Base-by-base conservation (phyloP, 2,888 invertebrate species). In the Eremobia ochroleuca region DNA sequence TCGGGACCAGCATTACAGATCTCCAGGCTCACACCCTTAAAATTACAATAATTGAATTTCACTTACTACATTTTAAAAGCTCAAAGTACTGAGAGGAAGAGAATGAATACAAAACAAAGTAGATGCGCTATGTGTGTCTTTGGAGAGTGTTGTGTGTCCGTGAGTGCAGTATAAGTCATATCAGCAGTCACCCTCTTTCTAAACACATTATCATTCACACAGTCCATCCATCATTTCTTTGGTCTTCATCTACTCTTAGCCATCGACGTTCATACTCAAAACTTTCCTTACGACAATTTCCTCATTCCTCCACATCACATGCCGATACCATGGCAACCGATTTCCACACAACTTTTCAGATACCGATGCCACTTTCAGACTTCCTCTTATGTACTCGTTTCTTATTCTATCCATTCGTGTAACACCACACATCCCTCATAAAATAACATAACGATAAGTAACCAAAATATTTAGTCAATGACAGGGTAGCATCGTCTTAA, bases 381-480 rank as follows among this genome's bases (percentile, higher is more conserved):
- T 11, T n/a, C 52, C 25, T 25, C 25, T 25, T 25, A 52, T 21
- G 0, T 8, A 21, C 8, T n/a, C 9, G n/a, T 25, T 11, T 25
- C 0, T 52, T 52, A 52, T n/a, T n/a, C n/a, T 25, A 55, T 55
- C 52, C 11, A 11, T 55, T n/a, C n/a, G 4, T 55, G n/a, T 49
- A 49, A 25, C 49, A n/a, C 4, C 52, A 25, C 52, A 52, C 25
- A 52, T 25, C 9, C 8, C 11, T 52, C 4, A 25, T 52, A 25
- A 4, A 9, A 52, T 52, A n/a, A n/a, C n/a, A n/a, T n/a, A n/a
- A n/a, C 25, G 43, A 59, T 46, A 55, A 34, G 43, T 72, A 72
- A 58, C 69, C 59, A 46, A 85, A 55, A 85, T 81, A 71, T 70
- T 15, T 43, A 62, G 37, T 13, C 31, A 72, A 43, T 64, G 52